phyloP scores from a whole-genome alignment of 2,797 vertebrate species.

The Corythornis leucogaster region DNA sequence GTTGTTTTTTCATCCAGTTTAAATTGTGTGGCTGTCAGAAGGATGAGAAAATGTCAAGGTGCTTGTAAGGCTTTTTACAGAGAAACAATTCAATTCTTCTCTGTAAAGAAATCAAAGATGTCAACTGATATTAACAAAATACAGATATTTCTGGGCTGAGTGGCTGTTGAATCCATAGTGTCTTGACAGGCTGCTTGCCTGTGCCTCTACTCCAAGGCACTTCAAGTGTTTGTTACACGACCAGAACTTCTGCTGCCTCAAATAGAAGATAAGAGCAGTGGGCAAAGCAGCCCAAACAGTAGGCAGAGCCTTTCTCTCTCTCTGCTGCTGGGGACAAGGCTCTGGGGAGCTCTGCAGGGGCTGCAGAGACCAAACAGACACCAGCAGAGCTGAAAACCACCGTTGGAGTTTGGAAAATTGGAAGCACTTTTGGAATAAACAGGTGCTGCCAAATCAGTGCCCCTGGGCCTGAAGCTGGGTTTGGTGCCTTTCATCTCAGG shows the following conservation, averaged over 20 bases:
- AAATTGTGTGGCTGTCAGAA: not conserved
- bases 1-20: not conserved
- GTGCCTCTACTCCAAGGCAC: not conserved
- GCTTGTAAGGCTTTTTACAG: accelerated
- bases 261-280: not conserved
- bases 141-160: not conserved
- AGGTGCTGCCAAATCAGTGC: not conserved
- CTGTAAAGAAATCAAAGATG: not conserved
- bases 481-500: not conserved
- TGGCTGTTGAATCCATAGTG: not conserved
- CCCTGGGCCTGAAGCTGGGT: not conserved
- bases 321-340: not conserved
- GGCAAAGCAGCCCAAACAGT: not conserved
- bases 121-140: not conserved
- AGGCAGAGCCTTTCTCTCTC: not conserved
- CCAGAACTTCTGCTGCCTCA: not conserved
- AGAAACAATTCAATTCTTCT: not conserved
- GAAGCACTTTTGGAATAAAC: not conserved
- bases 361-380: accelerated
- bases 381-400: not conserved
- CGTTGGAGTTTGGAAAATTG: not conserved
- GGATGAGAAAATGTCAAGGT: not conserved
- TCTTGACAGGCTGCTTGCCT: not conserved
- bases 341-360: accelerated
- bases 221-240: accelerated